Percentiles rank a stretch among this genome's conserved stretches.
phyloP scores from a whole-genome alignment of 2,888 invertebrate genomes.

The Hyposoter didymator region DNA sequence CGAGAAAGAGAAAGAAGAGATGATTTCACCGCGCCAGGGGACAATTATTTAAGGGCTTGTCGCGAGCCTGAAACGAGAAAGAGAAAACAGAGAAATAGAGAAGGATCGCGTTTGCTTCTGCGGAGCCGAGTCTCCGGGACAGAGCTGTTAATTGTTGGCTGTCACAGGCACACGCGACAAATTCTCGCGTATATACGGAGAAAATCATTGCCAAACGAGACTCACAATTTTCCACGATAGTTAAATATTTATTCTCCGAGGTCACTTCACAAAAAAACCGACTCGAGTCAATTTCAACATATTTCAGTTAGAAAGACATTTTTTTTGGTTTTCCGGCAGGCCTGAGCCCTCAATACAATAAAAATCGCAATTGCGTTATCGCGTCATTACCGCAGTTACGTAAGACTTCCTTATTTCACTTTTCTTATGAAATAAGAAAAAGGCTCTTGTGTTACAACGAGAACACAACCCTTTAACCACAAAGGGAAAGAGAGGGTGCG shows the following conservation, averaged over 20 bases:
- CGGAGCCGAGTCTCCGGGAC: conserved; percentile 78
- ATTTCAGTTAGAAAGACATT: background rate
- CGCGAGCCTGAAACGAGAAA: conserved; percentile 67
- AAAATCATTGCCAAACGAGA: conserved; percentile 67
- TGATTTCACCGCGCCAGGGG: conserved; percentile 71
- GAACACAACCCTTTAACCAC: conserved; percentile 60
- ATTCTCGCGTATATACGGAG: conserved; percentile 68
- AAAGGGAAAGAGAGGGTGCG: conserved; percentile 14
- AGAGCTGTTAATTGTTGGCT: conserved; percentile 83
- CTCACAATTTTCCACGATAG: conserved; percentile 29
- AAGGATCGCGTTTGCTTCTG: conserved; percentile 45
- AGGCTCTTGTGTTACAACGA: background rate
- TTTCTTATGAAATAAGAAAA: background rate
- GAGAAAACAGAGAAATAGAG: conserved; percentile 44
- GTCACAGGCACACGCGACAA: conserved; percentile 81
- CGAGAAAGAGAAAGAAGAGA: conserved; percentile 65
- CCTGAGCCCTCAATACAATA: background rate
- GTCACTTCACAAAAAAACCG: background rate
- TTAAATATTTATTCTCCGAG: background rate
- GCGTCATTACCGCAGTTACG: background rate
- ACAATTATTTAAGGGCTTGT: conserved; percentile 82
- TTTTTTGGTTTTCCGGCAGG: background rate
- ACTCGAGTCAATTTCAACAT: too few species aligned
- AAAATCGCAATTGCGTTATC: background rate
- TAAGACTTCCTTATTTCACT: background rate